Evolutionary conservation across 2,113 vertebrate species (phyloP), one percentile per base, ranked within the genome.

Genomic region (Sinocyclocheilus grahami): DNA sequence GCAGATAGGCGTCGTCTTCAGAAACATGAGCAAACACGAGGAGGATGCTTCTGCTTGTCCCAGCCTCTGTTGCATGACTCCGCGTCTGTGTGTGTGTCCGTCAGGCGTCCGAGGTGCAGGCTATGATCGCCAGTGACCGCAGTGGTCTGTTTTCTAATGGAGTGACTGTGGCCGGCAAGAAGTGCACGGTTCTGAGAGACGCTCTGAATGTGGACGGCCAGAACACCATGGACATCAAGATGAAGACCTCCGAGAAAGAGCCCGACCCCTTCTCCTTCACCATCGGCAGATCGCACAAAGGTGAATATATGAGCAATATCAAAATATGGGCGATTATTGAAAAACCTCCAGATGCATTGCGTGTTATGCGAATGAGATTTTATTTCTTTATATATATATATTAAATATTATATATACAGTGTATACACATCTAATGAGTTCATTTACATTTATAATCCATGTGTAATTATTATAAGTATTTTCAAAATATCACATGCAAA

Each of bases 191-290:
- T 10, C 75, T 90, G 90, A 89, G 90, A 72, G 90, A 90, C 30
- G 8, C 0, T 4, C 84, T 88, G 37, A 2, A 69, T 3, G 14
- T 60, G 2, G 88, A 89, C 0, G 84, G 69, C 1, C 77, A 87
- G 55, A 58, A 67, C 85, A 89, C 88, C 83, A 87, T 92, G 90
- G 91, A 92, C 72, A 37, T 91, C 12, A 86, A 87, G 51, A 91
- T 89, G 86, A 91, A 92, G 55, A 53, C 30, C 12, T 55, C 86
- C 16, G 86, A 90, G 0, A 75, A 22, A 39, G 42, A 89, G 1
- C 62, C 80, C 0, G 9, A 88, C n/a, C 89, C 89, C 2, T 86
- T 51, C 39, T 80, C 76, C 63, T 79, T 92, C 78, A 87, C 86
- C 77, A 30, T 92, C 11, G 89, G 88, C 69, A 89, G 82, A 80